Evolutionary conservation across 2,113 vertebrate species (phyloP).

Genomic region (Genyomyrus donnyi): DNA sequence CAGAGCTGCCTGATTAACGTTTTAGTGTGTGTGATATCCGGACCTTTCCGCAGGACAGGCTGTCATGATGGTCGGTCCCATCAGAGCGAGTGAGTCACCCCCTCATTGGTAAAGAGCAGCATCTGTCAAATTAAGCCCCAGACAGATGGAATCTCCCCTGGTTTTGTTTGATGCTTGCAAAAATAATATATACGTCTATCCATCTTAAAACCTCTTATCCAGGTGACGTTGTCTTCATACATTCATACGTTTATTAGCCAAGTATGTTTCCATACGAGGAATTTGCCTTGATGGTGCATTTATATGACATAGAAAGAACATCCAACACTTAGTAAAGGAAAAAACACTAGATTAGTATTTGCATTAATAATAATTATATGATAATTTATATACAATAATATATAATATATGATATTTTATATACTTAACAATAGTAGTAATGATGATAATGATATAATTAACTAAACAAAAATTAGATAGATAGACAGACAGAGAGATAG

Average conservation of each 20-base stretch:
- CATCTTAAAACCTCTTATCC: not conserved
- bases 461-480: too few relatives aligned
- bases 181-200: not conserved
- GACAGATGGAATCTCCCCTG: not conserved
- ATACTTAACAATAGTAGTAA: too few relatives aligned
- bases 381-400: too few relatives aligned
- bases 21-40: constrained; percentile 52
- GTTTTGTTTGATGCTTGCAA: not conserved
- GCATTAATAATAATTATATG: too few relatives aligned
- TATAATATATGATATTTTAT: too few relatives aligned
- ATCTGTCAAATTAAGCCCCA: not conserved
- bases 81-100: constrained; percentile 47
- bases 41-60: constrained; percentile 43
- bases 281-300: too few relatives aligned
- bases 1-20: constrained; percentile 51
- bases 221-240: not conserved
- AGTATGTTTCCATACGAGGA: too few relatives aligned
- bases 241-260: not conserved
- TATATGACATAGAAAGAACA: too few relatives aligned
- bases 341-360: too few relatives aligned
- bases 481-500: too few relatives aligned
- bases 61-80: constrained; percentile 50
- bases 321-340: too few relatives aligned
- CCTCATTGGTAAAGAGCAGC: constrained; percentile 22
- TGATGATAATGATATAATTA: too few relatives aligned